A percentile compares a stretch with the other conserved stretches of the same genome.
phyloP scores from a whole-genome alignment of 2,888 invertebrate species.

The Thecophora atra region DNA sequence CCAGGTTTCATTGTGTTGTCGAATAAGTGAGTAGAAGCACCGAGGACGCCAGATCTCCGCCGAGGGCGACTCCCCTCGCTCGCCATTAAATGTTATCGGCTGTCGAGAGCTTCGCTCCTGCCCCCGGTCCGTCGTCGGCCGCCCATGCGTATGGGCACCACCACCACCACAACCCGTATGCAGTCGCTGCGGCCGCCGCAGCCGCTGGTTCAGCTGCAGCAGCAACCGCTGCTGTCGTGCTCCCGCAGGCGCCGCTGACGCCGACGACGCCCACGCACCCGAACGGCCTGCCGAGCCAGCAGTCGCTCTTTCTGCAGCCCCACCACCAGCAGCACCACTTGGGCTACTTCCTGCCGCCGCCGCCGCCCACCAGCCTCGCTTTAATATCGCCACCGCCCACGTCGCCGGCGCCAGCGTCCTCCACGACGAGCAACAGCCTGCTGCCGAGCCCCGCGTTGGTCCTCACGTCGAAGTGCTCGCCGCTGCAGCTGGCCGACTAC shows the following conservation, averaged over 20 bases:
- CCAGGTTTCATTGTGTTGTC: too few relatives aligned
- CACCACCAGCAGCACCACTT: constrained; percentile 27
- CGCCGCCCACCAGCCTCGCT: constrained; percentile 24
- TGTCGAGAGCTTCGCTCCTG: constrained; percentile 54
- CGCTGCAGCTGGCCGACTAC: constrained; percentile 30
- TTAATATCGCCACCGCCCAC: constrained; percentile 39
- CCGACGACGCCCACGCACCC: constrained; percentile 40
- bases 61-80: not conserved
- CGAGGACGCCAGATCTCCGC: too few relatives aligned
- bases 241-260: constrained; percentile 41
- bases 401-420: constrained; percentile 37
- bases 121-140: constrained; percentile 47
- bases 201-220: constrained; percentile 52
- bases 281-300: constrained; percentile 30
- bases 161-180: constrained; percentile 51
- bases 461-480: constrained; percentile 33
- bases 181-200: constrained; percentile 51
- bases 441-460: constrained; percentile 26
- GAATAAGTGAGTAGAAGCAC: too few relatives aligned
- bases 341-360: constrained; percentile 41
- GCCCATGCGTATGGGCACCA: constrained; percentile 49
- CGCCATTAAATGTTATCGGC: constrained; percentile 55
- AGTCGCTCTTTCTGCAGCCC: constrained; percentile 28
- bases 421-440: constrained; percentile 30
- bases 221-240: constrained; percentile 48